Percentiles rank a stretch among this genome's conserved stretches.
Evolutionary conservation across 2,888 invertebrate species (phyloP).

Genomic region (Euproctis similis): DNA sequence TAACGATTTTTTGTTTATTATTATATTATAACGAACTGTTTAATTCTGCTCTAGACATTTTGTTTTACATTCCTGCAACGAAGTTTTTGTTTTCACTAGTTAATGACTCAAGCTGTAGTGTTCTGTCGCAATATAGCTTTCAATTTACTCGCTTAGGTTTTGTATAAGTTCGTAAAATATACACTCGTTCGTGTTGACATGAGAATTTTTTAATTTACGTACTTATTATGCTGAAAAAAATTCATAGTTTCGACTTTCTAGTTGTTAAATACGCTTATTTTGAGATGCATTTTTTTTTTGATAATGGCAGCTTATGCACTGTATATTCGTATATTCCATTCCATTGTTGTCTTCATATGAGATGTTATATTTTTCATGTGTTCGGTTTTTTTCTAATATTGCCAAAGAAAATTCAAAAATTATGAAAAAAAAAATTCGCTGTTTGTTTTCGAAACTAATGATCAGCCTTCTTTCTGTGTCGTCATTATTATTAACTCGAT

Average conservation of each 20-base stretch:
- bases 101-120: conserved; percentile 46
- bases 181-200: conserved; percentile 51
- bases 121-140: conserved; percentile 57
- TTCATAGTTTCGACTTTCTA: conserved; percentile 47
- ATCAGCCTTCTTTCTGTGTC: conserved; percentile 38
- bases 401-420: conserved; percentile 62
- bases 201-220: conserved; percentile 61
- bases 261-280: conserved; percentile 55
- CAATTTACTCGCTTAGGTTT: too few relatives aligned
- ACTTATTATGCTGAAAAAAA: conserved; percentile 50
- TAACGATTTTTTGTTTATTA: conserved; percentile 63
- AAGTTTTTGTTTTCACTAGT: conserved; percentile 69
- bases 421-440: conserved; percentile 39
- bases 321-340: conserved; percentile 58
- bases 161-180: conserved; percentile 54
- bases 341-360: conserved; percentile 44
- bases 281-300: conserved; percentile 64
- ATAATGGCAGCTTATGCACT: conserved; percentile 68
- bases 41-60: conserved; percentile 65
- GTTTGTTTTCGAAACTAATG: conserved; percentile 31
- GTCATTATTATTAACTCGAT: conserved; percentile 54
- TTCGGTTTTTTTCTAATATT: conserved; percentile 56
- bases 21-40: conserved; percentile 54
- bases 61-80: conserved; percentile 73
- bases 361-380: conserved; percentile 44